Evolutionary conservation across 2,888 invertebrate genomes (phyloP), one percentile per base, ranked within the genome.

Genomic region (Hesperia comma): DNA sequence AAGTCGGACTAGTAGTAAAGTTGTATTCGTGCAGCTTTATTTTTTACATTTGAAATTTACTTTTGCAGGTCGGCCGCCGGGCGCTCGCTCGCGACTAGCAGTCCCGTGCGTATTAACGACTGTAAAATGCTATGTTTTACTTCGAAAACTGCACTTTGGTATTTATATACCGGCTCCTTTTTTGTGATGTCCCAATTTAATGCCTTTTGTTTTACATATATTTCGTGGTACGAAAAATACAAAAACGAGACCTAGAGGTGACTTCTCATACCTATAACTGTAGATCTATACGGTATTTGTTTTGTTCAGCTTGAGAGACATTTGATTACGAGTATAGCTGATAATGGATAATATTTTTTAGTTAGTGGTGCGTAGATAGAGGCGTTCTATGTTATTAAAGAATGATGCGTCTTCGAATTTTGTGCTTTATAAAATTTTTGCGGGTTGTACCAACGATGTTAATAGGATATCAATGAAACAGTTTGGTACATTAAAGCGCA

Each of bases 91-190:
- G 70, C 70, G 71, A 70, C 72, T 75, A 74, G 68, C 67, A 72
- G 73, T 74, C 74, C 77, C 74, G 72, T 71, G 75, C 78, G 77
- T 77, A 79, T 82, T 79, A 78, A 75, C 74, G 74, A 75, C 77
- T 79, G 81, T 84, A 83, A 84, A 82, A 80, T 75, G 70, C 75
- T 74, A 75, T 79, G 78, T 80, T 84, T 80, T 77, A 81, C 75
- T 78, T 77, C 77, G 74, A 73, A 74, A 78, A 76, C 75, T 81
- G 79, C 81, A 80, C 75, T 83, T 84, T 85, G 80, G 80, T 83
- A 81, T 81, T 77, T 76, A 77, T 17, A 40, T 17, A 56, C 37
- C 19, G 17, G 17, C 3, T 51, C 12, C 15, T 17, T 37, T 55
- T 37, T 37, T 56, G 37, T 37, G 53, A 53, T 32, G 26, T 53